Base-by-base conservation (phyloP, 64 coral and sea anemone genomes). In the Montipora foliosa region DNA sequence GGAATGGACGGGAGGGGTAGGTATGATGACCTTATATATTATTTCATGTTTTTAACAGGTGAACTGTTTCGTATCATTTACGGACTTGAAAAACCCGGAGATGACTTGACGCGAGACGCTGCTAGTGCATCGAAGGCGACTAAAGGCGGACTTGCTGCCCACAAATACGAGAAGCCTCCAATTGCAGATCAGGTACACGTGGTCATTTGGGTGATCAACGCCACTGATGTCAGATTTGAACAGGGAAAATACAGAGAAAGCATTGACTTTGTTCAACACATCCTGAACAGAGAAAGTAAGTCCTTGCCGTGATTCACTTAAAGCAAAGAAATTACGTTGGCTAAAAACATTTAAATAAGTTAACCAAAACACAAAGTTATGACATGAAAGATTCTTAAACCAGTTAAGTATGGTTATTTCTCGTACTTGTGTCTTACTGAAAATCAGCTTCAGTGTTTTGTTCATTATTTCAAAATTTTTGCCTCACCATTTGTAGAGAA, bases 191-290 rank as follows among this genome's bases (percentile, higher is more conserved):
- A 94, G 57, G 62, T 67, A 6, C 92, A 94, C 53, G 92, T 89
- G 13, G 55, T 94, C 2, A 44, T 89, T n/a, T 94, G 92, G 92
- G 92, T 94, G 13, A 94, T 94, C 58, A 94, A 82, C 21, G 92
- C 87, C 5, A 67, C 76, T 71, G 92, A 94, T 44, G 47, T 89
- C 79, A 89, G 92, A 69, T 88, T 94, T 69, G 59, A 79, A 76
- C 6, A 62, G 6, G 71, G 88, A 71, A 60, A 83, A 12, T 94
- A 94, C 92, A 52, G 47, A 29, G 92, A 94, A 15, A 94, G 52
- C 9, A 82, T 94, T 22, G 83, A 82, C 9, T 94, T 89, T 89
- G 92, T 89, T 45, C 79, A 58, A 49, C 3, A 89, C 1, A 71
- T 66, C 67, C 78, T 94, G 24, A 15, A 29, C 3, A 44, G 48